Conservation (phyloP, 2,888 invertebrate species). For the Thelaira solivaga region DNA sequence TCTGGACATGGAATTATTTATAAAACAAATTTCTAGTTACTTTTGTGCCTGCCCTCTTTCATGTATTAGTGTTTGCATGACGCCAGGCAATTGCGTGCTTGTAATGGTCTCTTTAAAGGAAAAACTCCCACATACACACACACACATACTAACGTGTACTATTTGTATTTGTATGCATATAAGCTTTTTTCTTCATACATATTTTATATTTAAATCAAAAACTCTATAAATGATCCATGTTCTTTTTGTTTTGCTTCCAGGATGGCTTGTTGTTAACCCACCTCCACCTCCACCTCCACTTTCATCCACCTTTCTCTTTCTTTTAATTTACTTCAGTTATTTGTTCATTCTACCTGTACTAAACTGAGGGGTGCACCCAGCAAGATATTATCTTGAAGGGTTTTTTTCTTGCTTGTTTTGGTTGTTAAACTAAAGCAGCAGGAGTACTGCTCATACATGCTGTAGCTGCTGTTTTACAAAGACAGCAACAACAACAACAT, state of each 20-base stretch:
- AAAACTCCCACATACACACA: not conserved
- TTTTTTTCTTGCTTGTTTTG: not conserved
- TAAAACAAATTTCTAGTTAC: not conserved
- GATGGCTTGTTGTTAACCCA: too few species aligned
- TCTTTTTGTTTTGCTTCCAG: conserved; percentile 39
- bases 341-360: conserved; percentile 25
- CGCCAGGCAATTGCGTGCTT: conserved; percentile 49
- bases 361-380: conserved; percentile 1
- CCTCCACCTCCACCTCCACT: not conserved
- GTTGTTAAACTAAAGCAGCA: not conserved
- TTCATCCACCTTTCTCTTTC: too few species aligned
- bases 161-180: not conserved
- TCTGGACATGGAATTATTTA: too few species aligned
- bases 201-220: conserved; percentile 45
- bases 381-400: not conserved
- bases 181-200: too few species aligned
- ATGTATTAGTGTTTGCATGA: not conserved
- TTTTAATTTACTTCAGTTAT: not conserved
- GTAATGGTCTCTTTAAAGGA: conserved; percentile 25
- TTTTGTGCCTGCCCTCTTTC: not conserved
- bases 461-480: conserved; percentile 18
- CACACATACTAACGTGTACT: not conserved
- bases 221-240: conserved; percentile 47
- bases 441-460: not conserved
- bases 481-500: conserved; percentile 21